Base-by-base conservation (phyloP, 2,113 vertebrate species). In the Centropus bengalensis region DNA sequence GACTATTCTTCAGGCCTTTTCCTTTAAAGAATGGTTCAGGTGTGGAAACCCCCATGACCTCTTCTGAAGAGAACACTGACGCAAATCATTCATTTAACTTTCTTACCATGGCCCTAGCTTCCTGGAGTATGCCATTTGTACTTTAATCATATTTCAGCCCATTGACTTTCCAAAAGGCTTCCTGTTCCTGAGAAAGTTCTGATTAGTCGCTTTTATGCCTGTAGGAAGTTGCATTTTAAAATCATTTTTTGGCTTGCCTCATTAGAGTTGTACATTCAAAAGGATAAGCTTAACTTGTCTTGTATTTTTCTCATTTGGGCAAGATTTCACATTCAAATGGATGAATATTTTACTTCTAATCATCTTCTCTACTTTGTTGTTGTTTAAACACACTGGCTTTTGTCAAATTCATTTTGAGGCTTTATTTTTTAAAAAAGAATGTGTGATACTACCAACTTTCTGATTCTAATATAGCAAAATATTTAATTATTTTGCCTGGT, bases 111-210 rank as follows among this genome's bases (percentile, higher is more conserved):
- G 64, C 2, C 1, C 26, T 81, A 79, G 63, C 68, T 96, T 94
- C 95, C 92, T 91, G 59, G 49, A 95, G 47, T 91, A 93, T 74
- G 63, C 88, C 68, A 94, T 93, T 93, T 93, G 66, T 68, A 90
- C 94, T 82, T 96, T 90, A 95, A 96, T 96, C 76, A 94, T 83
- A 82, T 93, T 82, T 75, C 92, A 95, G 76, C 28, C 89, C 90
- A 91, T 32, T 92, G 93, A 95, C 79, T 93, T 96, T 88, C 76
- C 69, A 86, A 70, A 68, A 92, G 42, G 63, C 67, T 96, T 96
- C 95, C 86, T 77, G 63, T 88, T 91, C 90, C 92, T 77, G 59
- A 90, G 55, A 83, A 94, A 89, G 64, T 80, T 91, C 62, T 77
- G 86, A 83, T 91, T 94, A 96, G 90, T 77, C 68, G 83, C 76